Evolutionary conservation across 2,888 invertebrate genomes (phyloP).

Genomic region (Timema cristinae): DNA sequence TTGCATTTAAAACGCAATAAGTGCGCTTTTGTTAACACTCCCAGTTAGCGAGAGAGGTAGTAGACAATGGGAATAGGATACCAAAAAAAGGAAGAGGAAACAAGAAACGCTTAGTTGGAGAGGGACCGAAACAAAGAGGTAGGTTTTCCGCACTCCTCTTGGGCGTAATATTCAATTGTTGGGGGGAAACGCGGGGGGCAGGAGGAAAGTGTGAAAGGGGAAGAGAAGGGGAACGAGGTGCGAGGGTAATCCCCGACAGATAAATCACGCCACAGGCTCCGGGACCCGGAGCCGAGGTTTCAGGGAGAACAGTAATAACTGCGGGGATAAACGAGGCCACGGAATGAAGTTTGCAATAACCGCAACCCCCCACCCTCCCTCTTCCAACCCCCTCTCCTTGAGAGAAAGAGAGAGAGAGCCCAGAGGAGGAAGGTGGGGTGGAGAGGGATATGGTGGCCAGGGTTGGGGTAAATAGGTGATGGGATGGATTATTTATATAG

Average conservation of each 20-base stretch:
- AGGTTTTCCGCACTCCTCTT: too few species aligned
- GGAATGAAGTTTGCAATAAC: constrained; percentile 29
- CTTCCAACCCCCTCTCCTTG: too few species aligned
- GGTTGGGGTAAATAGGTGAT: background rate
- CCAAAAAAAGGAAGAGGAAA: too few species aligned
- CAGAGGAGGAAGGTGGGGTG: background rate
- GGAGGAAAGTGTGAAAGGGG: background rate
- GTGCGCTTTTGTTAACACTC: too few species aligned
- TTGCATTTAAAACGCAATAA: too few species aligned
- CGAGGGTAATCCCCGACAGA: constrained; percentile 27
- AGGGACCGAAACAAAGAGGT: too few species aligned
- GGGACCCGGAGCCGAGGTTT: constrained; percentile 7
- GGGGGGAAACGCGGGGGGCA: background rate
- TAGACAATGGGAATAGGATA: too few species aligned
- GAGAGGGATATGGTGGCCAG: background rate
- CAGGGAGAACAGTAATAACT: constrained; percentile 26
- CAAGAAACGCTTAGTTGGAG: too few species aligned
- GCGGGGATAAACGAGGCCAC: constrained; percentile 26
- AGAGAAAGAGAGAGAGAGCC: background rate
- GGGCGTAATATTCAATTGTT: constrained; percentile 13
- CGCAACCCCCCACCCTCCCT: background rate
- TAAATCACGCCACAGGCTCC: constrained; percentile 24
- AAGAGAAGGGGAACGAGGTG: constrained; percentile 13
- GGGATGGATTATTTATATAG: constrained; percentile 1
- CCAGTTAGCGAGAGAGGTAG: too few species aligned